Percentiles rank a stretch among this genome's conserved stretches.
Conservation (phyloP, 2,113 vertebrate genomes). For the Pachycephala philippinensis region DNA sequence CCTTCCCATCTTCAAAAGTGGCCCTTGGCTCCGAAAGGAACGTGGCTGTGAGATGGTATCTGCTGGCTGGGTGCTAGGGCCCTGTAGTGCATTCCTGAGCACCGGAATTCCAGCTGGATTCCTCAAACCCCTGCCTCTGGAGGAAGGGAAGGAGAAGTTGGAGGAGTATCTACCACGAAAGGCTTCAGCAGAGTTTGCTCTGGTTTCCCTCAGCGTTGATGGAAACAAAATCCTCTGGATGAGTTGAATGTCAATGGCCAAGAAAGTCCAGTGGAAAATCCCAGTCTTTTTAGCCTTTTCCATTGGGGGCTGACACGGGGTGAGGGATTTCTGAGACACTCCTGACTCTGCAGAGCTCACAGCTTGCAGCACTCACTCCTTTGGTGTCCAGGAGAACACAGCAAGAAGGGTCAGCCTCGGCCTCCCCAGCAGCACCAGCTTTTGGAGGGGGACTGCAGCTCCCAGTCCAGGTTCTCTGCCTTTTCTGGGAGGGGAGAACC, state of each 20-base stretch:
- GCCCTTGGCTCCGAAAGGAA: background rate
- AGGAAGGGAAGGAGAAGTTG: background rate
- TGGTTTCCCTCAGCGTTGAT: background rate
- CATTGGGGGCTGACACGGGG: background rate
- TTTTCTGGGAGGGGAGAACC: too few relatives aligned
- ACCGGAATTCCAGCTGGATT: background rate
- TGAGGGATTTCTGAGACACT: background rate
- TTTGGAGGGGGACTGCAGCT: too few relatives aligned
- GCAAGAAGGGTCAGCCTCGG: background rate
- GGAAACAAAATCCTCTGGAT: background rate
- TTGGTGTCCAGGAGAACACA: background rate
- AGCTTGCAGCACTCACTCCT: background rate
- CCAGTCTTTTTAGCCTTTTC: background rate
- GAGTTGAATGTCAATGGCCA: fast-evolving
- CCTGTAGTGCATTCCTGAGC: background rate
- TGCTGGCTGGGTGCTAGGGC: background rate
- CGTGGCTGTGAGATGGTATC: background rate
- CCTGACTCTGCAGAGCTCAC: background rate
- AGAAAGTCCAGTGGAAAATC: background rate
- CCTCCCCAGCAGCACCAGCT: background rate
- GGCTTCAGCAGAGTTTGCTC: background rate
- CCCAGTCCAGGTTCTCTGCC: background rate
- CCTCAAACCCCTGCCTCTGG: fast-evolving
- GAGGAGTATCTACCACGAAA: fast-evolving
- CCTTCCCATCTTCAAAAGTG: background rate